Conservation (phyloP, 2,888 invertebrate species). For the Drosophila antonietae region DNA sequence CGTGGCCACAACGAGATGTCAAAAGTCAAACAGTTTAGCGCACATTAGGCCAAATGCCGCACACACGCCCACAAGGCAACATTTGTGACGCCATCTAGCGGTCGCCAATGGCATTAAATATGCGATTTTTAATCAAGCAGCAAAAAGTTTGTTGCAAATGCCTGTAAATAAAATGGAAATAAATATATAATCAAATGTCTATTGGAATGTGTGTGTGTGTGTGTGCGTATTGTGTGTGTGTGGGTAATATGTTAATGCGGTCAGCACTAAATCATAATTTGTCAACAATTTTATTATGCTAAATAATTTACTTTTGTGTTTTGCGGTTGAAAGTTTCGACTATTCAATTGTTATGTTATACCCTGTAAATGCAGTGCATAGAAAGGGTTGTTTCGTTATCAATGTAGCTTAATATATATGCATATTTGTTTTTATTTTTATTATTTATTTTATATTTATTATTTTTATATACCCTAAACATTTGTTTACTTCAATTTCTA, state of each 20-base stretch:
- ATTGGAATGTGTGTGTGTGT: conserved; percentile 14
- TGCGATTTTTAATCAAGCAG: conserved; percentile 66
- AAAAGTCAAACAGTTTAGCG: conserved; percentile 40
- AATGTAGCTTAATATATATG: no score
- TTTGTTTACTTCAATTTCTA: no score
- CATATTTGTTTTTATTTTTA: no score
- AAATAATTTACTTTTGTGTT: conserved; percentile 66
- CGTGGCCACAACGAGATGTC: conserved; percentile 41
- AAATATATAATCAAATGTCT: conserved; percentile 1
- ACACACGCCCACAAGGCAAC: conserved; percentile 29
- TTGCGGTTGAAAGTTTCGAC: conserved; percentile 28
- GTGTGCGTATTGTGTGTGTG: conserved; percentile 14
- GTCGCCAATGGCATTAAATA: conserved; percentile 35
- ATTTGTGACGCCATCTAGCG: conserved; percentile 12
- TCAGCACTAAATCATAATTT: conserved; percentile 79
- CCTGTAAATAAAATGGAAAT: conserved; percentile 24
- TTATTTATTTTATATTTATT: no score
- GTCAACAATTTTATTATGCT: conserved; percentile 76
- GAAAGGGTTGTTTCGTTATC: not conserved
- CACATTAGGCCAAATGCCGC: conserved; percentile 36
- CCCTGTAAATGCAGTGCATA: conserved; percentile 9
- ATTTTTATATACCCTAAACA: not conserved
- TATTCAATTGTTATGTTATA: conserved; percentile 35
- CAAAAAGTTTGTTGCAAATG: conserved; percentile 39
- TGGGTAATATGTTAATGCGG: conserved; percentile 67